phyloP scores from a whole-genome alignment of 2,113 vertebrate genomes.

The Tetrax tetrax region DNA sequence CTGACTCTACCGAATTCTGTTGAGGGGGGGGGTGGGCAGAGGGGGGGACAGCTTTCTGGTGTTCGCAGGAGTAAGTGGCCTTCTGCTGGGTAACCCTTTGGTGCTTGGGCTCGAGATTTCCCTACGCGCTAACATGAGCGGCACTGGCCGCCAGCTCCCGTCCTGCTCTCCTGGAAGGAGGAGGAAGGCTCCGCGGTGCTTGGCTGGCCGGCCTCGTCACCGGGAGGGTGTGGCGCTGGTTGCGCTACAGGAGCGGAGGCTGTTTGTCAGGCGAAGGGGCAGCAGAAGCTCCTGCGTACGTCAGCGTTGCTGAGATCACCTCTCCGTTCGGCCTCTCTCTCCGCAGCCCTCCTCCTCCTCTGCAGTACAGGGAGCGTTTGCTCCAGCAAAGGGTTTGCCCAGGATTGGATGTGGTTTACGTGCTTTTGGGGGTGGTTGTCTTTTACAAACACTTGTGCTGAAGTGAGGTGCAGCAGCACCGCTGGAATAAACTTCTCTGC shows the following conservation, averaged over 20 bases:
- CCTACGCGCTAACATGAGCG: background rate
- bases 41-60: background rate
- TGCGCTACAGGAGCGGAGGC: background rate
- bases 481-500: conserved; percentile 72
- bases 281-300: background rate
- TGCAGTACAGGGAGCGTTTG: conserved; percentile 37
- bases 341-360: background rate
- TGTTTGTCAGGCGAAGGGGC: background rate
- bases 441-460: conserved; percentile 15
- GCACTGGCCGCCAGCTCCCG: background rate
- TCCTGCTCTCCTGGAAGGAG: background rate
- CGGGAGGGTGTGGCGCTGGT: background rate
- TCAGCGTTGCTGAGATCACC: background rate
- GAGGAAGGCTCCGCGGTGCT: background rate
- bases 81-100: conserved; percentile 59
- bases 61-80: conserved; percentile 46
- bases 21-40: conserved; percentile 23
- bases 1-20: conserved; percentile 36
- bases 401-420: conserved; percentile 36
- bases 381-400: conserved; percentile 38
- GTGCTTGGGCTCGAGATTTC: conserved; percentile 51
- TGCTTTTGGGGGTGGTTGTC: conserved; percentile 2
- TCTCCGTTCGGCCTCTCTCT: background rate
- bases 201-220: no score
- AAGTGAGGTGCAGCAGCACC: background rate